Evolutionary conservation across 1,140 invertebrate species (phyloP), one percentile per base, ranked within the genome.

Genomic region (Bombus superbus): DNA sequence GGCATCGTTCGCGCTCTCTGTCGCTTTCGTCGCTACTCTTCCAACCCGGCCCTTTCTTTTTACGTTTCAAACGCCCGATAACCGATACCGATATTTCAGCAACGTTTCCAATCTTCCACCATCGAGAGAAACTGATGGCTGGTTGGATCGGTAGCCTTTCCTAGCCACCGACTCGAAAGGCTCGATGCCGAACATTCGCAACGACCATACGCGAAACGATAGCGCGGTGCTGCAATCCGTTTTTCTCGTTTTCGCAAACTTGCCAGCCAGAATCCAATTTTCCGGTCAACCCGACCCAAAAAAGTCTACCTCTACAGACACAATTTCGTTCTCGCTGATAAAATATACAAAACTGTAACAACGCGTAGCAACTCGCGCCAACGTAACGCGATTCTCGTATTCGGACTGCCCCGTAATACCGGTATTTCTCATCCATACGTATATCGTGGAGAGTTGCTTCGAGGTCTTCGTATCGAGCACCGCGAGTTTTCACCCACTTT

Each of bases 11-110:
- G 42, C 6, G 28, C 13, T 64, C 69, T 42, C 22, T 4, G 28
- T 42, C 28, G 28, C n/a, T 53, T 53, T 69, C 64, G 9, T 59
- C 28, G 40, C 35, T 28, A 11, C 68, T 11, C 25, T 40, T 42
- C 4, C 47, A 18, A 25, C 15, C 47, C 28, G 47, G 15, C 47
- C 25, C n/a, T 44, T 59, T 18, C 42, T 62, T 64, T 71, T 62
- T 40, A 32, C 42, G 64, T 85, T 40, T 62, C 40, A 9, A 79
- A 79, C 40, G 68, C 35, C 44, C 76, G 68, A 85, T 85, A 85
- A 80, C 53, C 80, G 83, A 72, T 73, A 73, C 18, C 38, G 47
- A 53, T 53, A 53, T 85, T 73, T 80, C 68, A 22, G 64, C 42
- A 85, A 44, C 57, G 53, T 47, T 72, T 80, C 35, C 75, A 84